These are phyloP conservation scores for Gallinago jamesoni DNA, from an alignment of 2,113 vertebrate genomes.

Conservation along the genomic window DNA sequence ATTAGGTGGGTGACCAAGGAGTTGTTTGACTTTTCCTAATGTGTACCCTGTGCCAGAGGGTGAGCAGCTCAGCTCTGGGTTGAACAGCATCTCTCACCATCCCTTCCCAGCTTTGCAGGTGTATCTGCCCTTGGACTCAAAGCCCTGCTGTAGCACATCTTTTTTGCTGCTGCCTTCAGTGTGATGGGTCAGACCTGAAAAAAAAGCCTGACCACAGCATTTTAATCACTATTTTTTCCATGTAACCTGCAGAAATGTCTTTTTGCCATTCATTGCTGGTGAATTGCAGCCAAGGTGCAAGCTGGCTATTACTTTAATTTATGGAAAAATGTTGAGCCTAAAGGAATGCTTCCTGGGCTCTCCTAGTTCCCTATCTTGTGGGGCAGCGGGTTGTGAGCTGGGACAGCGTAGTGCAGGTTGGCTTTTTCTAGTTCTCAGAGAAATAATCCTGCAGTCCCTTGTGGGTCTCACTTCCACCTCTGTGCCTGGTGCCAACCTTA, in stretches of 20 bases:
- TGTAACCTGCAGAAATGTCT: background rate
- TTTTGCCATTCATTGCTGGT: background rate
- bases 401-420: background rate
- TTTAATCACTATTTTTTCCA: background rate
- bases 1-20: background rate
- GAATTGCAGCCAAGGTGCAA: background rate
- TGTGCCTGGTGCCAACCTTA: background rate
- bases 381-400: background rate
- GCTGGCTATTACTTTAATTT: background rate
- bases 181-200: background rate
- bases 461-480: background rate
- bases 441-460: background rate
- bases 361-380: background rate
- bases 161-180: background rate
- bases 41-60: accelerated
- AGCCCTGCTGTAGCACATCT: background rate
- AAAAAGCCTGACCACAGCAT: background rate
- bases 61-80: background rate
- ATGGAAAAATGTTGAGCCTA: background rate
- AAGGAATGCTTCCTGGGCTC: background rate
- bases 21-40: background rate
- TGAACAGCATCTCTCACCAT: background rate
- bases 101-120: background rate
- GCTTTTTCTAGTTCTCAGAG: background rate
- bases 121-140: background rate